phyloP scores from a whole-genome alignment of 2,888 invertebrate genomes.

The Limulus polyphemus region DNA sequence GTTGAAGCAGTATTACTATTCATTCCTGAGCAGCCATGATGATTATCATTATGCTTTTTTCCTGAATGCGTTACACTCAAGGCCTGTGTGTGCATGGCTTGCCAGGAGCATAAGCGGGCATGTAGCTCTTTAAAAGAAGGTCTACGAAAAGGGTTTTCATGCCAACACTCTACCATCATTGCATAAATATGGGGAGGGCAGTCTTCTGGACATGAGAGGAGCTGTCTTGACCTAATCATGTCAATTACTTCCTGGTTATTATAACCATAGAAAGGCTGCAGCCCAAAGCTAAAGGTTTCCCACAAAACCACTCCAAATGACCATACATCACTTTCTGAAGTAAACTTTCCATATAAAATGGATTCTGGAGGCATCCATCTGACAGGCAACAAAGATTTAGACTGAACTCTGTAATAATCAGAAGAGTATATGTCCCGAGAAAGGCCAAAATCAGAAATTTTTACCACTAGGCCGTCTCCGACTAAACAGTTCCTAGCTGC shows the following conservation, averaged over 20 bases:
- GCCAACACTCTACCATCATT: constrained; percentile 98
- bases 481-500: constrained; percentile 94
- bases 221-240: constrained; percentile 85
- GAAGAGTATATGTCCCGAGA: constrained; percentile 85
- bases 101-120: constrained; percentile 62
- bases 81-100: constrained; percentile 28
- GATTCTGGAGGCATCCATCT: constrained; percentile 99
- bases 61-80: constrained; percentile 15
- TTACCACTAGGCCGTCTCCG: constrained; percentile 83
- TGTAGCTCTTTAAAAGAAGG: constrained; percentile 89
- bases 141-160: constrained; percentile 75
- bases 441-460: constrained; percentile 93
- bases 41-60: constrained; percentile 30
- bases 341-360: constrained; percentile 92
- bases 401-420: constrained; percentile 88
- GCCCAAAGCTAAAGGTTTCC: constrained; percentile 96
- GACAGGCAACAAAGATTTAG: constrained; percentile 82
- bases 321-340: constrained; percentile 96
- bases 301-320: constrained; percentile 95
- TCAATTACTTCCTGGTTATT: constrained; percentile 95
- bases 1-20: constrained; percentile 43
- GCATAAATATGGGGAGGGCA: constrained; percentile 86
- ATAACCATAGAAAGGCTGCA: constrained; percentile 89
- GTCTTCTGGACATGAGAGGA: constrained; percentile 79
- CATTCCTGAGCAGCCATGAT: constrained; percentile 41